A percentile compares a stretch with the other conserved stretches of the same genome.
Conservation (phyloP, 2,113 vertebrate genomes). For the Nanorana parkeri region DNA sequence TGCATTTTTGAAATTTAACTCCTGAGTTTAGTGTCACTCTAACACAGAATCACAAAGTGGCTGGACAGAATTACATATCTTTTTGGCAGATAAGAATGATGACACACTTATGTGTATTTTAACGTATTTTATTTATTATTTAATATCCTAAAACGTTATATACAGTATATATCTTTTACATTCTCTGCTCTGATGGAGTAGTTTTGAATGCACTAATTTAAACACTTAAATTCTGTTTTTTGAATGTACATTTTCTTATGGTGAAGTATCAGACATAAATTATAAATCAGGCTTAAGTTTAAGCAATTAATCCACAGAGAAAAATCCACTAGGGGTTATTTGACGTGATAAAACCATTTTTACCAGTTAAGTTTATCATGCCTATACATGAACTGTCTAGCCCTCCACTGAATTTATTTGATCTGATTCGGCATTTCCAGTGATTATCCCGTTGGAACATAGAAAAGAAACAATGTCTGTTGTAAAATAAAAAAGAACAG, state of each 20-base stretch:
- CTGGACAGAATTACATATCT: too few relatives aligned
- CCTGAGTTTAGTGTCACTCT: too few relatives aligned
- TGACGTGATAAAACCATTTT: constrained; percentile 37
- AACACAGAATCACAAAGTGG: too few relatives aligned
- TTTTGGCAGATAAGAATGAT: too few relatives aligned
- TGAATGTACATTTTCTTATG: background rate
- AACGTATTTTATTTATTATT: too few relatives aligned
- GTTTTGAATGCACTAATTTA: background rate
- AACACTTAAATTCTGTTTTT: constrained; percentile 8
- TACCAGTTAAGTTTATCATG: constrained; percentile 16
- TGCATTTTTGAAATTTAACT: too few relatives aligned
- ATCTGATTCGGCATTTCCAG: constrained; percentile 14
- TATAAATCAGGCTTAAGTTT: constrained; percentile 38
- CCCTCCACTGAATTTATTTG: constrained; percentile 22
- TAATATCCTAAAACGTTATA: too few relatives aligned
- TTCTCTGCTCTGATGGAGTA: constrained; percentile 7
- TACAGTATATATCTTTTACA: too few relatives aligned
- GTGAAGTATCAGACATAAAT: constrained; percentile 39
- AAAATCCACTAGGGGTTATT: constrained; percentile 36
- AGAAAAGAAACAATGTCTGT: constrained; percentile 3
- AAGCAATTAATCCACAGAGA: constrained; percentile 39
- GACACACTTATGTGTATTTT: too few relatives aligned
- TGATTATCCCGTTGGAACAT: constrained; percentile 34
- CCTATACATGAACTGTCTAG: constrained; percentile 22
- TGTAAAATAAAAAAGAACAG: background rate